Evolutionary conservation across 2,113 vertebrate genomes (phyloP).

Genomic region (Barbus barbus): DNA sequence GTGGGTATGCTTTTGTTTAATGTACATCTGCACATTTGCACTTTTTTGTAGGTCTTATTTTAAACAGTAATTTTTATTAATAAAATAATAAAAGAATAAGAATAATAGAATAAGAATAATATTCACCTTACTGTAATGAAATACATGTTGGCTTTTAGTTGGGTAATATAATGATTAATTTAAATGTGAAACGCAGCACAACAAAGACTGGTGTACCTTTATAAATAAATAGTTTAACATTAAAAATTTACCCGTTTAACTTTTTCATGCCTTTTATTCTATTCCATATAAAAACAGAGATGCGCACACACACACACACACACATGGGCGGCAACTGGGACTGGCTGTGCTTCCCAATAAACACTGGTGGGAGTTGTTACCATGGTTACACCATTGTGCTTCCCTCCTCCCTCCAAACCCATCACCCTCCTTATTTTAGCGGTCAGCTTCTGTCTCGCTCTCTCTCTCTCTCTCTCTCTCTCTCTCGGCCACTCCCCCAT

Average conservation of each 20-base stretch:
- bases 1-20: neutral
- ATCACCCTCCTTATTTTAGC: slow-evolving; percentile 59
- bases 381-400: slow-evolving; percentile 83
- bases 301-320: slow-evolving; percentile 11
- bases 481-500: slow-evolving; percentile 52
- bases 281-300: neutral
- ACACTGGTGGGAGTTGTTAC: slow-evolving; percentile 89
- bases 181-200: neutral
- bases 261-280: neutral
- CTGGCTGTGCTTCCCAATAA: slow-evolving; percentile 80
- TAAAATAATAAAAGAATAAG: no score
- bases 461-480: slow-evolving; percentile 44
- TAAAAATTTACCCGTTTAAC: neutral
- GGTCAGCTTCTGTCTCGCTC: slow-evolving; percentile 45
- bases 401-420: slow-evolving; percentile 64
- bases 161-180: neutral
- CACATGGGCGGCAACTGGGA: slow-evolving; percentile 65
- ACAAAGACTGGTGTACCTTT: neutral
- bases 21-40: neutral
- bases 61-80: no score
- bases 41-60: neutral
- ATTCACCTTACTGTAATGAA: neutral
- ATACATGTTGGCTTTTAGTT: no score
- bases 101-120: no score
- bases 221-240: neutral